Evolutionary conservation across 2,797 vertebrate genomes (phyloP).

Genomic region (Xenops minutus): DNA sequence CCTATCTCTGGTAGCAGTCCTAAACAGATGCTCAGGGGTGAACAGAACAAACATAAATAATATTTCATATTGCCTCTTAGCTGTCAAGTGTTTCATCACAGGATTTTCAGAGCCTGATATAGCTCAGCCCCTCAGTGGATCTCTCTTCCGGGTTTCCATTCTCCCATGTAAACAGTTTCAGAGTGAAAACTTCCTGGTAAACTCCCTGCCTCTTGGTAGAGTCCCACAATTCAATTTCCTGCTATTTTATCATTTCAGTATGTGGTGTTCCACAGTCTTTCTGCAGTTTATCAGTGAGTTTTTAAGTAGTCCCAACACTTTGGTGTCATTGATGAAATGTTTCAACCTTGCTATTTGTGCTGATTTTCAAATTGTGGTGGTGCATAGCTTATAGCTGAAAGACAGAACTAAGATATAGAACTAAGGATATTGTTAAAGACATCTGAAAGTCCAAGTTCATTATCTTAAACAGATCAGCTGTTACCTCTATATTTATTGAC

Average conservation of each 20-base stretch:
- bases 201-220: background rate
- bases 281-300: background rate
- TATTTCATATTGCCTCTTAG: background rate
- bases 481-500: background rate
- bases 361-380: background rate
- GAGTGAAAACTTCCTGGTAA: background rate
- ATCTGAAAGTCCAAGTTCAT: background rate
- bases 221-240: background rate
- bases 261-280: background rate
- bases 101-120: background rate
- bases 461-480: background rate
- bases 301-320: background rate
- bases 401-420: background rate
- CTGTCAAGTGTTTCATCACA: background rate
- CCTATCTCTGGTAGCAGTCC: background rate
- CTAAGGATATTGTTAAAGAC: background rate
- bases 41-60: background rate
- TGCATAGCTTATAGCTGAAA: background rate
- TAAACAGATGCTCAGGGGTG: background rate
- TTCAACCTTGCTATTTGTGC: background rate
- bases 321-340: background rate
- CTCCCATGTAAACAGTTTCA: background rate
- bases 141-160: fast-evolving
- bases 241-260: background rate
- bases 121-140: background rate